Percentiles rank a stretch among this genome's conserved stretches.
phyloP scores from a whole-genome alignment of 1,140 invertebrate genomes.

The Bombus affinis region DNA sequence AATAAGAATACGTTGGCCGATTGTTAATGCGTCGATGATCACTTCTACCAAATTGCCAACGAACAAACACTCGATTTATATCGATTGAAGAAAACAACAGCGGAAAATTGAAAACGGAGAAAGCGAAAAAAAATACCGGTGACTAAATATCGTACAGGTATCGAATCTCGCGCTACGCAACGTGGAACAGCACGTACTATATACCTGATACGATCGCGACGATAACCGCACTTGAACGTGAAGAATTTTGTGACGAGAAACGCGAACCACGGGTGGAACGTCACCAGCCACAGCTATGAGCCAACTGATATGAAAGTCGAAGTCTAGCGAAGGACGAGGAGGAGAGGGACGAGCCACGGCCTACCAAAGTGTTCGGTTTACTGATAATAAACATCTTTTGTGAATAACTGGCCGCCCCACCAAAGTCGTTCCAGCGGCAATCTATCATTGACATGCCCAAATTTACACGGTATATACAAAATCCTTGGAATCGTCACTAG shows the following conservation, averaged over 20 bases:
- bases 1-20: too few relatives aligned
- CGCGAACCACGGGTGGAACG: constrained; percentile 19
- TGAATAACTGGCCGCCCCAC: constrained; percentile 24
- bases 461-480: constrained; percentile 49
- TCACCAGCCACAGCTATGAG: constrained; percentile 40
- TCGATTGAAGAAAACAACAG: neutral
- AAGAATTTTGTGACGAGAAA: constrained; percentile 17
- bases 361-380: constrained; percentile 57
- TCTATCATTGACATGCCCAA: constrained; percentile 27
- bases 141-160: too few relatives aligned
- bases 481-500: constrained; percentile 10
- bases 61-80: neutral
- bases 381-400: constrained; percentile 70
- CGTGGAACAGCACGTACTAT: neutral
- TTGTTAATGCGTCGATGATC: neutral
- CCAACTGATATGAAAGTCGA: constrained; percentile 62
- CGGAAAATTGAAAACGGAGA: neutral
- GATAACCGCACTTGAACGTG: constrained; percentile 3
- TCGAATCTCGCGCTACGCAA: neutral
- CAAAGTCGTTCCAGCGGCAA: neutral
- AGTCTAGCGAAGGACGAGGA: constrained; percentile 29
- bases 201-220: neutral
- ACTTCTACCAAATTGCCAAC: neutral
- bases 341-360: constrained; percentile 25
- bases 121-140: too few relatives aligned